Base-by-base conservation (phyloP, 2,797 vertebrate genomes). In the Sardinella longiceps region DNA sequence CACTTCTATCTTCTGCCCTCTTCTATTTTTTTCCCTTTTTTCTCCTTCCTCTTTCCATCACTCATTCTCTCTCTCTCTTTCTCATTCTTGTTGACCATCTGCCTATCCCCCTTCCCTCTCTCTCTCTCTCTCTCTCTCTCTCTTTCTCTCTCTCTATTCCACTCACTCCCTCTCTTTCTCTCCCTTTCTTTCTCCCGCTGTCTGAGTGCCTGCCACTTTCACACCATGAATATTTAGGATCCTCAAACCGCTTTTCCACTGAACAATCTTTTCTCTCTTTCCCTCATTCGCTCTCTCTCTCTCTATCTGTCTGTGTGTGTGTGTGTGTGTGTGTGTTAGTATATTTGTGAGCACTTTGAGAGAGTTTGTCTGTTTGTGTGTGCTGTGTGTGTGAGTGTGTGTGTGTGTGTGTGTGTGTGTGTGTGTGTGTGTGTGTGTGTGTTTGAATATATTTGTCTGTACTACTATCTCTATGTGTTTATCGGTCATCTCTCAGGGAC, bases 151-250 rank as follows among this genome's bases (percentile, higher is more conserved):
- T 23, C 58, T 58, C 53, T 7, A 18, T 63, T 63, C 28, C 14
- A 3, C 25, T 60, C n/a, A n/a, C 77, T 81, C 46, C 46, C 82
- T 81, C 80, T 80, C 1, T 66, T 39, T 56, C 88, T 84, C 82
- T 81, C 46, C 46, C 82, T 81, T 74, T 80, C 1, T 70, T 63
- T 46, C 88, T 84, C 82, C 81, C 53, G 66, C 63, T 80, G 63
- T 77, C 30, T 33, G 43, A 74, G 23, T 58, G 48, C 25, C 25
- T 10, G 30, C 81, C 83, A 56, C 80, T 28, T 56, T n/a, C 39
- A 63, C 33, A 66, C 56, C 80, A 84, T 85, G 85, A 84, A 87
- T 86, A 85, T 85, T 83, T 82, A 84, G 23, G 33, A 81, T 70
- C 28, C 66, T 70, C 66, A 70, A 20, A 70, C 28, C 33, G 5